Evolutionary conservation across 2,797 vertebrate genomes (phyloP).

Genomic region (Crax fasciolata): DNA sequence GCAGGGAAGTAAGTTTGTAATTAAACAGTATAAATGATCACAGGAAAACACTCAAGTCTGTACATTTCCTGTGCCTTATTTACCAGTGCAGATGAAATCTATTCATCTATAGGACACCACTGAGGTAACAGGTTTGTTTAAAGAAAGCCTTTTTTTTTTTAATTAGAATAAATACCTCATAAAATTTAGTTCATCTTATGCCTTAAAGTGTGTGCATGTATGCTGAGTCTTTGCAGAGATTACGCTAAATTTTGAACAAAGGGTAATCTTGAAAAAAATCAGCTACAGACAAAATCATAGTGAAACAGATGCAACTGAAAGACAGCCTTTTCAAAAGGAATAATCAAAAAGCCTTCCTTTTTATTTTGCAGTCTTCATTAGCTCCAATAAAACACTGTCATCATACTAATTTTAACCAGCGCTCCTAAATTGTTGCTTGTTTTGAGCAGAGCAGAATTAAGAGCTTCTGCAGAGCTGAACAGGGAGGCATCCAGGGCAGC

Average conservation of each 20-base stretch:
- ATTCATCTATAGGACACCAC: not conserved
- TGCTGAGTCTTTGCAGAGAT: not conserved
- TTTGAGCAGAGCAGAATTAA: not conserved
- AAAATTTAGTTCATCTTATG: not conserved
- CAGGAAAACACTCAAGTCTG: not conserved
- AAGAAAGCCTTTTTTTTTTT: not conserved
- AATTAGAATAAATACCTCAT: not conserved
- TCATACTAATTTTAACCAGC: not conserved
- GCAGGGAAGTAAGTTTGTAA: not conserved
- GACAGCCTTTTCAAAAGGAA: not conserved
- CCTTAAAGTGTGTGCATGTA: not conserved
- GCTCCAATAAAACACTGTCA: not conserved
- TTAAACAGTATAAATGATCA: not conserved
- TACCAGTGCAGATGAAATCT: not conserved
- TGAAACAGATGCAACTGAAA: not conserved
- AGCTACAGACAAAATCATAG: not conserved
- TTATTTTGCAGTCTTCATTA: not conserved
- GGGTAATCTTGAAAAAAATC: not conserved
- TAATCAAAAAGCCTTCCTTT: slow-evolving; percentile 1
- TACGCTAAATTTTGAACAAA: not conserved
- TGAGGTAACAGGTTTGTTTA: not conserved
- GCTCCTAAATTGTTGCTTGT: not conserved
- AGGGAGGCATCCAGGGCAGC: not conserved
- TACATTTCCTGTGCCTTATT: not conserved
- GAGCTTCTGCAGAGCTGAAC: not conserved